Base-by-base conservation (phyloP, 2,797 vertebrate species). In the Protonibea diacanthus region DNA sequence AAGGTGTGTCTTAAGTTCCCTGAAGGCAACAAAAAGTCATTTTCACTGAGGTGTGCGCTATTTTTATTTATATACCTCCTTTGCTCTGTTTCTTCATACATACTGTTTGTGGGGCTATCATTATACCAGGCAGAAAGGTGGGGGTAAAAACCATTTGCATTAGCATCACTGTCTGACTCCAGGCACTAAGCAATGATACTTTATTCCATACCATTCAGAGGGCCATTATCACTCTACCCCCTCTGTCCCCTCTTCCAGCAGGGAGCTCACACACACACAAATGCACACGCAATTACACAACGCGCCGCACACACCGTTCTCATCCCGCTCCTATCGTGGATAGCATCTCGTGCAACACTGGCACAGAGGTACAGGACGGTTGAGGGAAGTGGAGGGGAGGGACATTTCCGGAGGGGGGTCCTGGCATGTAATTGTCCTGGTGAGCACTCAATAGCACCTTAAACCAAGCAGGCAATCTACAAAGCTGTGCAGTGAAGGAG, bases 381-480 rank as follows among this genome's bases (percentile, higher is more conserved):
- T 78, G 82, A 90, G 93, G 95, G 90, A 86, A 84, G 95, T 94
- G 92, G 94, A 83, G 84, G 89, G 89, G 90, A 91, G 92, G 90
- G 91, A 93, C 86, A 89, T 94, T 93, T 92, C 94, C 93, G 87
- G 91, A 93, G 91, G 93, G 92, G 96, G 96, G 95, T 94, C 96
- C 96, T 96, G 93, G 92, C 92, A 94, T 95, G 97, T 98, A 98
- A 99, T 99, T 98, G 97, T 99, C 96, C 96, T 91, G 95, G 96
- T 97, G 97, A 96, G 96, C 95, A 96, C 96, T 98, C 95, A 97
- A 97, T 97, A 98, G 97, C 96, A 98, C 97, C 98, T 97, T 97
- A 97, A 98, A 97, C 97, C 89, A 95, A 96, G 96, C 95, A 97
- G 96, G 96, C 97, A 98, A 98, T 99, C 97, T 98, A 95, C 95